phyloP scores from a whole-genome alignment of 2,888 invertebrate genomes.

The Mermis nigrescens region DNA sequence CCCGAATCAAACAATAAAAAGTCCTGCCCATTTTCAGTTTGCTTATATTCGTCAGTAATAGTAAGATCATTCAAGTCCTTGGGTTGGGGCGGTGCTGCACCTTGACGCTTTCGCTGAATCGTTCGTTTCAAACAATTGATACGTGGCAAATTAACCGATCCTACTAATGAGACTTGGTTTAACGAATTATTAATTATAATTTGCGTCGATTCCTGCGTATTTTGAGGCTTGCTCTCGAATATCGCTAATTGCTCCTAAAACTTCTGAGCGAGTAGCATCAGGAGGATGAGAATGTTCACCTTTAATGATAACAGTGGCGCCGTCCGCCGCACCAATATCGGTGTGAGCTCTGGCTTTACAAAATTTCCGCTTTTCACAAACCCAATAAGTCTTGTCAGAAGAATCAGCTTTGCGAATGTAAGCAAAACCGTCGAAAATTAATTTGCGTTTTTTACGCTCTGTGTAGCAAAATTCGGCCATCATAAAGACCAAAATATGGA shows the following conservation, averaged over 20 bases:
- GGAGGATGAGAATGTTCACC: not conserved
- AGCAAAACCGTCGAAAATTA: not conserved
- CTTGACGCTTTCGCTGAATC: not conserved
- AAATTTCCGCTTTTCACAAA: not conserved
- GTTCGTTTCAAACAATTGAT: not conserved
- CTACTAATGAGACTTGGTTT: not conserved
- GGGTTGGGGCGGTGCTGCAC: not conserved
- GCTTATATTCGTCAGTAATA: not conserved
- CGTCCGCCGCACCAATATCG: not conserved
- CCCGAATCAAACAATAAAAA: not conserved
- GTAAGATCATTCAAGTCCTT: not conserved
- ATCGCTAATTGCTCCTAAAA: not conserved
- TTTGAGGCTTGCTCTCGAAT: not conserved
- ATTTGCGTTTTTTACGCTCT: not conserved
- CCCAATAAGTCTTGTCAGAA: not conserved
- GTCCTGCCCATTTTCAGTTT: not conserved
- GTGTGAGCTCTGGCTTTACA: not conserved
- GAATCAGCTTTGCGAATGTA: not conserved
- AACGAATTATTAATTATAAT: not conserved
- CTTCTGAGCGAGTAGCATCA: not conserved
- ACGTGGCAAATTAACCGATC: not conserved
- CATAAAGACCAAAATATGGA: not conserved
- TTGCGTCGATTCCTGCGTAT: not conserved
- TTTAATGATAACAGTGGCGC: not conserved
- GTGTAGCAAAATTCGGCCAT: not conserved